Base-by-base conservation (phyloP, 2,797 vertebrate species). In the Micrastur ruficollis region DNA sequence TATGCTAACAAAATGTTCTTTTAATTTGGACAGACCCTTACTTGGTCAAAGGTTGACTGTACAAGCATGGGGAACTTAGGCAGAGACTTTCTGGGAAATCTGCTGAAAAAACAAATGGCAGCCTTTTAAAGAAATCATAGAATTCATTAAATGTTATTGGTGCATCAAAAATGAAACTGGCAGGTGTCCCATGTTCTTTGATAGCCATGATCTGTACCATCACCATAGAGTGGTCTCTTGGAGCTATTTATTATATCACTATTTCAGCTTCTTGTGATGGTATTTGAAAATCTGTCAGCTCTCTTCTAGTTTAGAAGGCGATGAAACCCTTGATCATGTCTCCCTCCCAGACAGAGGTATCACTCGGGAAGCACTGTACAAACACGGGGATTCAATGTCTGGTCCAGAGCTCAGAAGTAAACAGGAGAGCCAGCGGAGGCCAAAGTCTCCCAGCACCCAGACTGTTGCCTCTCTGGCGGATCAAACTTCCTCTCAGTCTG, bases 401-500 rank as follows among this genome's bases (percentile, higher is more conserved):
- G 21, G 18, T 71, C 70, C 27, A 56, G 75, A 36, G 11, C 47
- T 1, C 21, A 81, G 40, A 63, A 80, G 49, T 56, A 91, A 94
- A 80, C 52, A 89, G 38, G 55, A 81, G 38, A 90, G 27, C 6
- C 49, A 58, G n/a, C 2, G 4, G 47, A 65, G 25, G 70, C 47
- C 71, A 84, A 71, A 74, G 44, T 31, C 50, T 89, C 59, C 52
- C 40, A 62, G 82, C 36, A 84, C 34, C 10, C 86, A 82, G 73
- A 31, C 52, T 36, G 20, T 22, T 92, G 59, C 32, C 21, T 55
- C 34, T 11, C 63, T 85, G 81, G 66, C 74, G 85, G 81, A 85
- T 59, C 29, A 63, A 58, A 85, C 42, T 95, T 97, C 96, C 83
- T 90, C 78, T 50, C 53, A 26, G 81, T 44, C 81, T 90, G 44